Base-by-base conservation (phyloP, 2,797 vertebrate species). In the Scomberomorus guttatus region DNA sequence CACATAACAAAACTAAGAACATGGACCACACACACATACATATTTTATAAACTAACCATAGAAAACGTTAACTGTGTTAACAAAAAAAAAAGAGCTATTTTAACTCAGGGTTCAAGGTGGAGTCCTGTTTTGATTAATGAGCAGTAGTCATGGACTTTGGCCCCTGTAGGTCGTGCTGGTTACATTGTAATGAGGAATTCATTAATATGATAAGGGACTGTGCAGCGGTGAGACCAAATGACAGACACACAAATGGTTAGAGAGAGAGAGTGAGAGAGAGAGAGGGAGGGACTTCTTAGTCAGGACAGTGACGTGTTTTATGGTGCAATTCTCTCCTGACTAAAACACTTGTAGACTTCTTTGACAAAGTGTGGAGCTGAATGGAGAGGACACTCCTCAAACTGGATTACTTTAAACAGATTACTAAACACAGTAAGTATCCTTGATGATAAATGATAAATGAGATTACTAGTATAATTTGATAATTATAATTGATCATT, bases 401-500 rank as follows among this genome's bases (percentile, higher is more conserved):
- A 48, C 7, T 20, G 18, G 54, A 80, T 39, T 27, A 27, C 8
- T n/a, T 34, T 1, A 20, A 13, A 34, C 8, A 15, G 54, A 46
- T 52, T 54, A 22, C 4, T 55, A 18, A 72, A 79, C 69, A 66
- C 24, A 20, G 90, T 92, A 86, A 89, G 89, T 89, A 59, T 54
- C n/a, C 6, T 2, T 7, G 1, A 34, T 39, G 6, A 20, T 50
- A 48, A 18, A 48, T 48, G 7, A 50, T 50, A 50, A 50, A 50
- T 8, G 2, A 34, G 13, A 39, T 54, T 22, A 29, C 8, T 29
- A 17, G 24, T 64, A 27, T 48, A 3, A 66, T 46, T 62, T 75
- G 0, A 54, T 79, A 3, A 50, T 18, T 50, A 18, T 50, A 8
- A 50, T n/a, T 50, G 18, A 17, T 14, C 0, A 44, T 42, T 73